Evolutionary conservation across 2,113 vertebrate genomes (phyloP), one percentile per base, ranked within the genome.

Genomic region (Lutjanus erythropterus): DNA sequence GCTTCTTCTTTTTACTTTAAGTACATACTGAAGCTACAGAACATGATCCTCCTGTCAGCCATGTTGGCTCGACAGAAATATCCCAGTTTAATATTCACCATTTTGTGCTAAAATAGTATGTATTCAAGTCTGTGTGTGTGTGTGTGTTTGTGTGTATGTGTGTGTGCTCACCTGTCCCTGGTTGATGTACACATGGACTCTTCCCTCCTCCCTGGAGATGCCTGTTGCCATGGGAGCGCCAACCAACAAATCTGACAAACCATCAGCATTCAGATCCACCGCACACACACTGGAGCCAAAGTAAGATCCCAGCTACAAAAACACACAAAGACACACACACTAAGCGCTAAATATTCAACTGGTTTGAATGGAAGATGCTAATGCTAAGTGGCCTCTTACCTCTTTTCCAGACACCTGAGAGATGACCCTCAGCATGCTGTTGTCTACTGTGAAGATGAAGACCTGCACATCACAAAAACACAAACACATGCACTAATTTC

Each of bases 121-220:
- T 46, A n/a, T n/a, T n/a, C n/a, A n/a, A n/a, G n/a, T n/a, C n/a
- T n/a, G 29, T 65, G 18, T 18, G 37, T 19, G 18, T 65, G 46
- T 59, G 41, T 23, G 5, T 46, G 23, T 66, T n/a, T n/a, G 29
- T 65, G 18, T 18, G 37, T 19, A 14, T 65, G 46, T 59, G 41
- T 23, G 5, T 46, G 23, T 66, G 16, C 78, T 92, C 92, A 99
- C 98, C 85, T 76, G 70, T 66, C 97, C 97, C 25, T 95, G 94
- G 92, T 99, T 99, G 85, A 99, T 95, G 83, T 97, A 99, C 55
- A 98, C 97, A 3, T 97, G 96, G 65, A 98, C 97, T 74, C 96
- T 94, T 21, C 98, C 98, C 86, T 99, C 98, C 88, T 99, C 98
- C 85, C 97, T 93, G 61, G 58, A 19, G 4, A 31, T 14, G 0